Evolutionary conservation across 1,140 invertebrate species (phyloP), one percentile per base, ranked within the genome.

Genomic region (Trachymyrmex septentrionalis): DNA sequence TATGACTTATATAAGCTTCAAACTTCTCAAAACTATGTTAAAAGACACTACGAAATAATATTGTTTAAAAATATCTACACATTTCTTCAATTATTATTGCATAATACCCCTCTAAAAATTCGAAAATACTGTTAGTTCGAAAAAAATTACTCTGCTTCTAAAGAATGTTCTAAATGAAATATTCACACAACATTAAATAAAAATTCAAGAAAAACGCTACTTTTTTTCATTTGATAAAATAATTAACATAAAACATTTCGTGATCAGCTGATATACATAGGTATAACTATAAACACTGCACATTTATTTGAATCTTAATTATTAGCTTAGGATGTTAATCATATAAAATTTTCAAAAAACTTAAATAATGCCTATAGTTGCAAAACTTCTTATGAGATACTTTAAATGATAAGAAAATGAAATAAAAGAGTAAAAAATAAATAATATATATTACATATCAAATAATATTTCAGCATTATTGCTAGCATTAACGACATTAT

Each of bases 271-370:
- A 69, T 44, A 44, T 34, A 34, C 30, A 34, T 69, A 44, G 3
- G 38, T 66, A 66, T 6, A 34, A 34, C 5, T 34, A 6, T 34
- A 66, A 66, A 66, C 30, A 12, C 4, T 66, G 10, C 34, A 10
- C 1, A 67, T 67, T 67, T 57, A 73, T 34, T 73, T 73, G 53
- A 73, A 30, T 73, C 27, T 57, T 7, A 34, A 73, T 10, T 27
- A 55, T n/a, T 21, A 34, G 6, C 3, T 7, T 57, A 34, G 10
- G 7, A 16, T 53, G 24, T 27, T 21, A 1, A 27, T 3, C 5
- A 24, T 12, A 73, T 9, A 55, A 59, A 21, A 57, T 21, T 21
- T 34, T 5, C n/a, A 57, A 0, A 75, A 57, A 34, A 59, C 10
- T 38, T 57, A 4, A 16, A 53, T 48, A 66, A 66, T 44, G 6